Conservation (phyloP, 2,797 vertebrate genomes). For the Anas bernieri region DNA sequence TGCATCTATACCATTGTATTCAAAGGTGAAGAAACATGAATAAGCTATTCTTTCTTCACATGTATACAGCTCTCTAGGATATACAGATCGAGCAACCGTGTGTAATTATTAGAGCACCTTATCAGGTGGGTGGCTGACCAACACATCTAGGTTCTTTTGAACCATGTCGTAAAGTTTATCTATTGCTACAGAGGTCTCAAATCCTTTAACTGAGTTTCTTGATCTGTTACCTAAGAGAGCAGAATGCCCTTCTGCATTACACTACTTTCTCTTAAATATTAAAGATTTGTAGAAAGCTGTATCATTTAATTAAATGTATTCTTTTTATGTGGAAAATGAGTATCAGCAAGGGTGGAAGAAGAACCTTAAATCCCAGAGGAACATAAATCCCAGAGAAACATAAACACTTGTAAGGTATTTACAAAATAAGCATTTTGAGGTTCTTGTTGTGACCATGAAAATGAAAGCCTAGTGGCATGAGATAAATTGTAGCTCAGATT, state of each 20-base stretch:
- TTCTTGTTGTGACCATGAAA: not conserved
- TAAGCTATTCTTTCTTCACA: not conserved
- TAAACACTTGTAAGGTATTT: fast-evolving
- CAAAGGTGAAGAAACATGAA: not conserved
- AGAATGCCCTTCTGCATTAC: not conserved
- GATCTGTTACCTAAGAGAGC: not conserved
- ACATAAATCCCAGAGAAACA: not conserved
- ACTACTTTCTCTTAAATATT: not conserved
- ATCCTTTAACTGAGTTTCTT: not conserved
- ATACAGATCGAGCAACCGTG: not conserved
- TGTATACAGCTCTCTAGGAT: not conserved
- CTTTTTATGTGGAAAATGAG: not conserved
- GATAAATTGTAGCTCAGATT: not conserved
- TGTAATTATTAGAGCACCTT: not conserved
- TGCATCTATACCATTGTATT: not conserved
- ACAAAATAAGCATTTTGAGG: not conserved
- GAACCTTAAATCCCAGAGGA: not conserved
- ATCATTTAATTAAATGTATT: not conserved
- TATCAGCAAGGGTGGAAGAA: not conserved
- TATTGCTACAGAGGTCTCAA: not conserved
- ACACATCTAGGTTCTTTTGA: not conserved
- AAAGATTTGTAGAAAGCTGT: not conserved
- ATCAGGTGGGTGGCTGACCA: not conserved
- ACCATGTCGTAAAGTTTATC: not conserved
- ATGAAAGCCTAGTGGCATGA: not conserved